Base-by-base conservation (phyloP, 2,113 vertebrate genomes). In the Anhinga anhinga region DNA sequence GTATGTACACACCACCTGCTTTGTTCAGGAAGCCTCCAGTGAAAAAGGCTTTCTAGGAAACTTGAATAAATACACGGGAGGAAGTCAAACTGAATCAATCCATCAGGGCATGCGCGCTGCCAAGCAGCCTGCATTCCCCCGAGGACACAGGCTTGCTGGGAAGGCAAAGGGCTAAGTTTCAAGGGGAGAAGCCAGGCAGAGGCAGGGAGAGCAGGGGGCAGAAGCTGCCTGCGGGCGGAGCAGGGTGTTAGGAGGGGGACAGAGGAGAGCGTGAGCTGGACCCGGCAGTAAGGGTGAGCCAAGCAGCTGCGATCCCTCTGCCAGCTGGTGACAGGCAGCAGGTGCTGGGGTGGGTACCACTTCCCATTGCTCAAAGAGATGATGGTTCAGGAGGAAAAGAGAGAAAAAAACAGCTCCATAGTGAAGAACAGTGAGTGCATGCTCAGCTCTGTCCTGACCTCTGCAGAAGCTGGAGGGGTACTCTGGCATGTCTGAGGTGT, bases 21-120 rank as follows among this genome's bases (percentile, higher is more conserved):
- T 71, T 2, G 0, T n/a, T 90, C 71, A 65, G 90, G 62, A 94
- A 91, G 62, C 67, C 63, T 94, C 87, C 93, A 69, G 71, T 90
- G 67, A 52, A 88, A 92, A 79, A 69, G 17, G 20, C 76, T 97
- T 96, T 97, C 96, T 88, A 97, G 94, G 93, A 93, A 82, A 77
- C 67, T 84, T 32, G 70, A 52, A 69, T 78, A 84, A 82, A 55
- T 89, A 49, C 4, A 18, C 8, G 3, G 58, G 89, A 86, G 63
- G 96, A 96, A 85, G 80, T 59, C 82, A 86, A 93, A 82, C 36
- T 7, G 49, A 84, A 87, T 87, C 67, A 66, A 88, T 90, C 80
- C 76, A 74, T 79, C 49, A 50, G 80, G 56, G 50, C 89, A 70
- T 0, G 1, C 0, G 8, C 0, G 8, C 44, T 87, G 86, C 82